Evolutionary conservation across 2,113 vertebrate genomes (phyloP).

Genomic region (Dasypus novemcinctus): DNA sequence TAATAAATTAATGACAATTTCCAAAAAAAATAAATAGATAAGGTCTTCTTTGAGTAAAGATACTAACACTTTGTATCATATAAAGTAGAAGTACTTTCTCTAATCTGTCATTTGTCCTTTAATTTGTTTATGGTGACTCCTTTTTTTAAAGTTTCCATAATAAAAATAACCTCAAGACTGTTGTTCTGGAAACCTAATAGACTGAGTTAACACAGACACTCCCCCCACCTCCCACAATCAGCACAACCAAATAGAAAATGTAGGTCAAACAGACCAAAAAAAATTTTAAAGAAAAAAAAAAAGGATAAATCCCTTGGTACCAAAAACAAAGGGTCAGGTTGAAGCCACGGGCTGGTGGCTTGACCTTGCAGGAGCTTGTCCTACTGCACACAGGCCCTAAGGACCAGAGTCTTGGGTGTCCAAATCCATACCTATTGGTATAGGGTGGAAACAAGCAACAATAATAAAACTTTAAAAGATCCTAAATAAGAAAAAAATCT

Average conservation of each 20-base stretch:
- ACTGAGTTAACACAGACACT: not conserved
- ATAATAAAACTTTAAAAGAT: not conserved
- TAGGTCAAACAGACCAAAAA: not conserved
- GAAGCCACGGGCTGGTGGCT: not conserved
- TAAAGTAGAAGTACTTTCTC: not conserved
- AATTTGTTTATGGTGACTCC: not conserved
- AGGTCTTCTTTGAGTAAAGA: not conserved
- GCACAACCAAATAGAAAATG: not conserved
- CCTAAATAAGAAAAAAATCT: not conserved
- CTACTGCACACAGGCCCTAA: not conserved
- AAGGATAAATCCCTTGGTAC: not conserved
- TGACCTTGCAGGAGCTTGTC: not conserved
- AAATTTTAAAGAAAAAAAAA: not conserved
- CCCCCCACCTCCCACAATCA: not conserved
- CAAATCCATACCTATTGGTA: not conserved
- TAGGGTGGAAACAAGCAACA: not conserved
- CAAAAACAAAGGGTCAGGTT: not conserved
- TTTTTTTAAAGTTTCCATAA: conserved; percentile 6
- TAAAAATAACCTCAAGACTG: not conserved
- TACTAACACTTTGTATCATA: not conserved
- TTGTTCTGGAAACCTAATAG: not conserved
- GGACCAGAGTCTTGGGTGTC: not conserved
- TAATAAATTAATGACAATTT: too few species aligned
- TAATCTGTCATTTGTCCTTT: not conserved
- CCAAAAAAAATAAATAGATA: too few species aligned